A percentile compares a stretch with the other conserved stretches of the same genome.
Conservation (phyloP, 1,140 invertebrate genomes). For the Zelostemma sp. region DNA sequence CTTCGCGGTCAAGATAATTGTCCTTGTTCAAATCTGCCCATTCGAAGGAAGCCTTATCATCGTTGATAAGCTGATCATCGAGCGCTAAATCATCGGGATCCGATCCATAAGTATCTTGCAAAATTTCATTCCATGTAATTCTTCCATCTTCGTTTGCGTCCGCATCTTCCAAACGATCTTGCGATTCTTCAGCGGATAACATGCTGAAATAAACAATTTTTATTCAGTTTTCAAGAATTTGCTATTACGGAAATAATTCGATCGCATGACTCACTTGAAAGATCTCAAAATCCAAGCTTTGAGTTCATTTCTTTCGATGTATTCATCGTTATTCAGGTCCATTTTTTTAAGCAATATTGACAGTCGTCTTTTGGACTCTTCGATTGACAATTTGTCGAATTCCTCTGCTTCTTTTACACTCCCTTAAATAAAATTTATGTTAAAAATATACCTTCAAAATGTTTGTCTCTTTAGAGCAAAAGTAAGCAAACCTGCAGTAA, state of each 20-base stretch:
- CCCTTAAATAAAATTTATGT: conserved; percentile 72
- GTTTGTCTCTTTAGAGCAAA: too few relatives aligned
- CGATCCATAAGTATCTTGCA: conserved; percentile 84
- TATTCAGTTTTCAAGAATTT: not conserved
- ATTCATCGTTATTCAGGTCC: conserved; percentile 85
- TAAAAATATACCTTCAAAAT: too few relatives aligned
- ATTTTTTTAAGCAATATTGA: conserved; percentile 86
- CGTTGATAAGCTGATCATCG: conserved; percentile 74
- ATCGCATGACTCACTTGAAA: conserved; percentile 76
- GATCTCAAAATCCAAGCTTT: conserved; percentile 94
- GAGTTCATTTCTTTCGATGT: conserved; percentile 86
- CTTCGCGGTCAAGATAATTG: conserved; percentile 80
- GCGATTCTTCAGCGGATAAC: conserved; percentile 89
- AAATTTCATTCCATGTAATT: conserved; percentile 91
- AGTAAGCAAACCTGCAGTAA: too few relatives aligned
- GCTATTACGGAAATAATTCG: too few relatives aligned
- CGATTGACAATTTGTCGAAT: conserved; percentile 88
- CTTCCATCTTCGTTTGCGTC: conserved; percentile 86
- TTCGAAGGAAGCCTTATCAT: conserved; percentile 89
- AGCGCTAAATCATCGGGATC: conserved; percentile 72
- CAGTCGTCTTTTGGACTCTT: conserved; percentile 89
- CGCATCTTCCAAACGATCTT: conserved; percentile 87
- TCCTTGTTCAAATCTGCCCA: conserved; percentile 90
- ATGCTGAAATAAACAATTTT: conserved; percentile 73
- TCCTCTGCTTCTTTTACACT: conserved; percentile 94